These are phyloP conservation scores for Anthonomus grandis DNA, from an alignment of 1,140 invertebrate species.

Conservation along the genomic window DNA sequence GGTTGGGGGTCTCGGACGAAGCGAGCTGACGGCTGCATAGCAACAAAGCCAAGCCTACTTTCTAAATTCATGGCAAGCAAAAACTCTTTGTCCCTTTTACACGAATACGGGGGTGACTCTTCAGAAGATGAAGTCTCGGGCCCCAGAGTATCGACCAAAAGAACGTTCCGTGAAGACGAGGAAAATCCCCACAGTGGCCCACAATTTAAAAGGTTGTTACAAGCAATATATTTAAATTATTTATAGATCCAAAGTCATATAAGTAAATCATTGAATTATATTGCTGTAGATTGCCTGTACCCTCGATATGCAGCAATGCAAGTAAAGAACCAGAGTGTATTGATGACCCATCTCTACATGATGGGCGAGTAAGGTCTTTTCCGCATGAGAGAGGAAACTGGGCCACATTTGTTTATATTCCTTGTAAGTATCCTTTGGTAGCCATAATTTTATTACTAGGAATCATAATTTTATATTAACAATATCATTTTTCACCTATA, in stretches of 20 bases:
- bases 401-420: conserved; percentile 70
- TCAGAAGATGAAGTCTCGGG: conserved; percentile 42
- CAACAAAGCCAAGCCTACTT: too few species aligned
- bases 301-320: conserved; percentile 26
- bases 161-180: conserved; percentile 30
- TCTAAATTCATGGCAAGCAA: conserved; percentile 3
- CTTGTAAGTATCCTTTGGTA: conserved; percentile 55
- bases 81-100: conserved; percentile 34
- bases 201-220: too few species aligned
- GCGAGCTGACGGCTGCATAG: too few species aligned
- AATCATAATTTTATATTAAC: not conserved
- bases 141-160: conserved; percentile 42
- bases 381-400: conserved; percentile 78
- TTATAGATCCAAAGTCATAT: too few species aligned
- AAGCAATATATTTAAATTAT: too few species aligned
- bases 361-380: conserved; percentile 65
- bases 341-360: conserved; percentile 61
- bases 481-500: too few species aligned
- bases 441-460: not conserved
- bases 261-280: too few species aligned
- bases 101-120: conserved; percentile 37
- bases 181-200: too few species aligned
- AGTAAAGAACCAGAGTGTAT: conserved; percentile 37
- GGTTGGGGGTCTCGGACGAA: too few species aligned
- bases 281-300: conserved; percentile 36